Base-by-base conservation (phyloP, 2,797 vertebrate genomes). In the Sciurus vulgaris region DNA sequence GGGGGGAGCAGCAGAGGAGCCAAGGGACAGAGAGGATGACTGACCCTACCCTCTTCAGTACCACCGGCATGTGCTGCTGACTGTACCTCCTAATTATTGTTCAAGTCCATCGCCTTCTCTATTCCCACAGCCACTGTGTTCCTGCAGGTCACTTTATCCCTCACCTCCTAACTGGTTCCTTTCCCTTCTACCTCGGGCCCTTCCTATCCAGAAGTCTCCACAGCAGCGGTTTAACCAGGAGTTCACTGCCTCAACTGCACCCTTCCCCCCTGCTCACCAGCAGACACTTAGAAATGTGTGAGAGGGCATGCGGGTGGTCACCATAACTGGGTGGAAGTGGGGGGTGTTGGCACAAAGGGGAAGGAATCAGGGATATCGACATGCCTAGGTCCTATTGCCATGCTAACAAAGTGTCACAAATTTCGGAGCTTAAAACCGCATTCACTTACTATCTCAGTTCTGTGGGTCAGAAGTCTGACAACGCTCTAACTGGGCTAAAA, bases 121-220 rank as follows among this genome's bases (percentile, higher is more conserved):
- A 30, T 30, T 93, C n/a, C 54, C 41, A 61, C 10, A 12, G 49
- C 79, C 73, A 49, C 70, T 30, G 0, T 63, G n/a, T 84, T 87
- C 77, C 87, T 90, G 69, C 24, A 59, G 89, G 86, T 28, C 61
- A 96, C 72, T 87, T 89, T 67, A 82, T 85, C 49, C 63, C 54
- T 93, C n/a, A 15, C 63, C 3, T 65, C 56, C 67, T 95, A 54
- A 73, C 41, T 51, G 56, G 14, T 20, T 61, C 28, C 22, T 63
- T 67, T 51, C 78, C 56, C 70, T 91, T 84, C 72, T 38, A 61
- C 17, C 22, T 18, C 49, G 59, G 10, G n/a, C 76, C 79, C 76
- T 86, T 69, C 38, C 51, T 54, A 38, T 2, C 13, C 41, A 18
- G 28, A 59, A 78, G 78, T 91, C 76, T 94, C 44, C 86, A 83